Conservation (phyloP, 64 coral and sea anemone genomes). For the Montipora sp. region DNA sequence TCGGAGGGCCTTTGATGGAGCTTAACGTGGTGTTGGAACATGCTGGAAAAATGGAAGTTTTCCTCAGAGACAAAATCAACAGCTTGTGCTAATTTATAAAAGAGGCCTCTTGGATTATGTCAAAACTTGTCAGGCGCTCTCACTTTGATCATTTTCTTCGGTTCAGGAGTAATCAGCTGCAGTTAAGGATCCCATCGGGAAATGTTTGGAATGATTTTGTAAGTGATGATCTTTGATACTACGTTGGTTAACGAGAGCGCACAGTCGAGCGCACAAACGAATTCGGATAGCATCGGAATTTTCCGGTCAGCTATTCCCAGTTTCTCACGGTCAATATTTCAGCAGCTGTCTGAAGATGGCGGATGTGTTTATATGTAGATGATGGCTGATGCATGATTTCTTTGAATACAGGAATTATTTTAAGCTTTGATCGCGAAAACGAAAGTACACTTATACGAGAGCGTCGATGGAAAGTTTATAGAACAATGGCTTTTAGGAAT, state of each 20-base stretch:
- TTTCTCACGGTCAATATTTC: slow-evolving; percentile 11
- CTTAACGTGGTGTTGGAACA: background rate
- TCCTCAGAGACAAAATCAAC: background rate
- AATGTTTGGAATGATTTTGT: slow-evolving; percentile 83
- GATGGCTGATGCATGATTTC: no score
- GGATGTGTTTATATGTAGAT: background rate
- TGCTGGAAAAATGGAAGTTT: background rate
- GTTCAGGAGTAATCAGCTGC: slow-evolving; percentile 50
- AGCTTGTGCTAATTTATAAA: background rate
- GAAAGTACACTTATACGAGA: background rate
- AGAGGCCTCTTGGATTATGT: background rate
- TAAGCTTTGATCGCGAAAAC: background rate
- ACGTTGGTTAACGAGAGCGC: background rate
- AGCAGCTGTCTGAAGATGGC: slow-evolving; percentile 39
- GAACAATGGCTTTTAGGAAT: slow-evolving; percentile 84
- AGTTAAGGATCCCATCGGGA: slow-evolving; percentile 51
- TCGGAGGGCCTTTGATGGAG: background rate
- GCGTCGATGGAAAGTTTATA: background rate
- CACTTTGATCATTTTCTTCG: slow-evolving; percentile 80
- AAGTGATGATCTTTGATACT: slow-evolving; percentile 3
- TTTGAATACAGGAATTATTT: background rate
- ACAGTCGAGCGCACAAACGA: background rate
- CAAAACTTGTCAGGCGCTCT: slow-evolving; percentile 67
- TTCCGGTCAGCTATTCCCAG: background rate
- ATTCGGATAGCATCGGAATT: slow-evolving; percentile 3